Conservation (phyloP, 2,888 invertebrate genomes). For the Eueremaeus valkanovi region DNA sequence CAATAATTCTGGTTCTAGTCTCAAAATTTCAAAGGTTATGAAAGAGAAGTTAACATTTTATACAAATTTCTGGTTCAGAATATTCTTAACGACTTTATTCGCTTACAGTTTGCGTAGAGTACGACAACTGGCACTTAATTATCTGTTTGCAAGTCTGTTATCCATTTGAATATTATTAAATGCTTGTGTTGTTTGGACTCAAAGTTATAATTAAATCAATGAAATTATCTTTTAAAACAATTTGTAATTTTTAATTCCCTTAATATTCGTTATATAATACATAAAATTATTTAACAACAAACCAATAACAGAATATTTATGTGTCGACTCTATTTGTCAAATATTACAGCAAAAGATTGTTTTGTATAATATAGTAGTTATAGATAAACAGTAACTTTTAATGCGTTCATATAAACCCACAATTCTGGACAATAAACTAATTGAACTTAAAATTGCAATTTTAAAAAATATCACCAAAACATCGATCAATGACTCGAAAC, state of each 20-base stretch:
- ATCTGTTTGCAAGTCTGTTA: too few species aligned
- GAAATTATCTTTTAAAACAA: background rate
- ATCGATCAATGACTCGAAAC: conserved; percentile 1
- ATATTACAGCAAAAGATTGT: conserved; percentile 21
- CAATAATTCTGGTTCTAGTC: too few species aligned
- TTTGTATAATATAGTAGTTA: background rate
- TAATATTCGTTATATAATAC: conserved; percentile 18
- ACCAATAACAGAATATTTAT: conserved; percentile 30
- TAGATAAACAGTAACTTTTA: background rate
- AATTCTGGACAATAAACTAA: background rate
- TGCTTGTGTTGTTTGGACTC: too few species aligned
- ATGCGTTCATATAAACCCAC: background rate
- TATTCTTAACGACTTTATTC: too few species aligned
- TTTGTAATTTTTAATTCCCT: conserved; percentile 17
- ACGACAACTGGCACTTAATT: background rate
- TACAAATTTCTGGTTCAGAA: too few species aligned
- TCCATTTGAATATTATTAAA: too few species aligned
- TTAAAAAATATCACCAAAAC: conserved; percentile 22
- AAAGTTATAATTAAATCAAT: too few species aligned
- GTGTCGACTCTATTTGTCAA: background rate
- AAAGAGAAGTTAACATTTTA: too few species aligned
- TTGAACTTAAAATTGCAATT: background rate
- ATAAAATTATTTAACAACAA: conserved; percentile 27
- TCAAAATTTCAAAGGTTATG: too few species aligned
- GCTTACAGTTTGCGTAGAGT: background rate